phyloP scores from a whole-genome alignment of 30 jellyfish, hydroid and myxozoan genomes.

The Mastigias papua region DNA sequence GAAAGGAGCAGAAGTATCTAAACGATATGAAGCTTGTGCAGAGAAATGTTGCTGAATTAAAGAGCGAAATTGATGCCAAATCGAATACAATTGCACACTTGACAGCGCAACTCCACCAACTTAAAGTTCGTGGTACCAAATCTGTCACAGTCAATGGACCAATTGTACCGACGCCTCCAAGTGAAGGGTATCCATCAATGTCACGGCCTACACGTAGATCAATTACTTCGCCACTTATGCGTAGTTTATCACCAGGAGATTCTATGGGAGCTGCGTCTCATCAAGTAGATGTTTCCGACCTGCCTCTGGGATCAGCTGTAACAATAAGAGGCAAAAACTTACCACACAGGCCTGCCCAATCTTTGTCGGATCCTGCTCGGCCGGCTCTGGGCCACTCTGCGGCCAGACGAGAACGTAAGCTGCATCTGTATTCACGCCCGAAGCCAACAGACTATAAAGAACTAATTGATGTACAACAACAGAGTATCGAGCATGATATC shows the following conservation, averaged over 20 bases:
- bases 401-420: constrained; percentile 78
- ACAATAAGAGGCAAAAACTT: constrained; percentile 56
- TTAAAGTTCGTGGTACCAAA: constrained; percentile 10
- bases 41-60: constrained; percentile 71
- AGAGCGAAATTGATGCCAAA: constrained; percentile 85
- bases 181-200: constrained; percentile 67
- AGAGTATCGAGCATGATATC: constrained; percentile 43
- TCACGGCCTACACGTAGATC: constrained; percentile 61
- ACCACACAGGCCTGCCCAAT: constrained; percentile 75
- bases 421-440: constrained; percentile 49
- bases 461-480: constrained; percentile 55
- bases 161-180: constrained; percentile 77
- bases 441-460: constrained; percentile 89
- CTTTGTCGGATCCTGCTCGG: constrained; percentile 72
- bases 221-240: constrained; percentile 63
- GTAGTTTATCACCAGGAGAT: constrained; percentile 32
- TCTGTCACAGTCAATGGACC: constrained; percentile 20
- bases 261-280: constrained; percentile 50
- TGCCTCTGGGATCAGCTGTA: constrained; percentile 57
- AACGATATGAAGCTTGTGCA: constrained; percentile 72
- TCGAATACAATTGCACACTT: constrained; percentile 79
- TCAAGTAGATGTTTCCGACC: constrained; percentile 70
- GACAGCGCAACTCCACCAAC: constrained; percentile 88
- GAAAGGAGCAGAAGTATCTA: constrained; percentile 83
- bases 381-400: constrained; percentile 85